Percentiles rank a stretch among this genome's conserved stretches.
phyloP scores from a whole-genome alignment of 2,888 invertebrate genomes.

The Spilosoma lubricipeda region DNA sequence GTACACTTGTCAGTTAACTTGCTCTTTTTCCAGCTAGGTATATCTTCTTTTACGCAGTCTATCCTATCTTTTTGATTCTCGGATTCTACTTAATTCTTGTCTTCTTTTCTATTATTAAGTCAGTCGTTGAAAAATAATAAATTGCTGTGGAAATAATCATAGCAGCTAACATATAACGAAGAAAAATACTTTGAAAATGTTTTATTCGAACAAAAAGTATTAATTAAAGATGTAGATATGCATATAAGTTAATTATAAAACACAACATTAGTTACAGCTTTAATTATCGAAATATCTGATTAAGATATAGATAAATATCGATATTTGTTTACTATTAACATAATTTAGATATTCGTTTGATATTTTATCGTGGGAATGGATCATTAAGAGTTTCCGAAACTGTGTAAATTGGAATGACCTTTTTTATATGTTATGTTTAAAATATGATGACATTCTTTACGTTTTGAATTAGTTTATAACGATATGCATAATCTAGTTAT shows the following conservation, averaged over 20 bases:
- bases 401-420: constrained; percentile 14
- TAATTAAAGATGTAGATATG: constrained; percentile 8
- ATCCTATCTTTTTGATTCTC: background rate
- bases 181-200: constrained; percentile 35
- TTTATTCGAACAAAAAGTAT: constrained; percentile 33
- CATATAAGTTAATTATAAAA: constrained; percentile 29
- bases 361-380: constrained; percentile 36
- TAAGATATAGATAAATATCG: constrained; percentile 33
- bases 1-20: background rate
- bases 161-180: constrained; percentile 26
- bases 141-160: constrained; percentile 34
- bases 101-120: background rate
- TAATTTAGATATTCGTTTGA: constrained; percentile 33
- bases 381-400: constrained; percentile 20
- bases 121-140: constrained; percentile 16
- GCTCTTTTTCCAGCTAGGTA: too few species aligned
- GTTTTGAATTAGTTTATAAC: background rate
- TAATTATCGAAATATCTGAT: constrained; percentile 39
- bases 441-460: background rate
- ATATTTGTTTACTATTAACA: constrained; percentile 37
- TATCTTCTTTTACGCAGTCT: background rate
- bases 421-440: constrained; percentile 1
- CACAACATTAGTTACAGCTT: constrained; percentile 32
- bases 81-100: background rate
- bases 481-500: background rate